Evolutionary conservation across 2,888 invertebrate species (phyloP).

Genomic region (Melanargia galathea): DNA sequence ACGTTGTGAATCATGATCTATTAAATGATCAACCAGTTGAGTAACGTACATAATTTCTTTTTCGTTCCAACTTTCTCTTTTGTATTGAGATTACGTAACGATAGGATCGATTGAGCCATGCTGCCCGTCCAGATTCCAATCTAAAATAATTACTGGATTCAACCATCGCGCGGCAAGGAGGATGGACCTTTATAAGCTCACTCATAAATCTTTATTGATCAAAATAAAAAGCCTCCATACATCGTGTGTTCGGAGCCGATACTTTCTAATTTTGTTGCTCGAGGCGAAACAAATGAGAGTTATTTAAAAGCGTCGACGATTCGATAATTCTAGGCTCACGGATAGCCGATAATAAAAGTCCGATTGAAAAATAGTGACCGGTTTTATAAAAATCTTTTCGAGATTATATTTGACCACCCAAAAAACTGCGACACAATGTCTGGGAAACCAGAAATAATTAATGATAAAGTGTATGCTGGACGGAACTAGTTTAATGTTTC

Average conservation of each 20-base stretch:
- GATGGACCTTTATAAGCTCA: conserved; percentile 52
- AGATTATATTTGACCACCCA: conserved; percentile 36
- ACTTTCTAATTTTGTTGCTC: conserved; percentile 79
- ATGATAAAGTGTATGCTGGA: conserved; percentile 39
- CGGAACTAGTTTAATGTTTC: conserved; percentile 56
- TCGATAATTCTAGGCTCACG: conserved; percentile 50
- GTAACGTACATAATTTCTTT: conserved; percentile 48
- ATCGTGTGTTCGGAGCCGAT: conserved; percentile 47
- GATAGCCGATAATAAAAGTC: conserved; percentile 44
- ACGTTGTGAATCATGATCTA: conserved; percentile 30
- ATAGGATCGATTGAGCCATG: conserved; percentile 48
- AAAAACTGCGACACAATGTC: conserved; percentile 33
- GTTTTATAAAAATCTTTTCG: conserved; percentile 28
- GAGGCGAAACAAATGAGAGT: conserved; percentile 70
- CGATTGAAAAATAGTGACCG: conserved; percentile 36
- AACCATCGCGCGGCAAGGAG: conserved; percentile 47
- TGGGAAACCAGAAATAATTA: conserved; percentile 40
- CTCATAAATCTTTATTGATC: conserved; percentile 72
- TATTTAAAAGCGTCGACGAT: conserved; percentile 62
- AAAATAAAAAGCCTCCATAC: conserved; percentile 52
- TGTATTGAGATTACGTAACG: conserved; percentile 44
- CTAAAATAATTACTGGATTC: conserved; percentile 62
- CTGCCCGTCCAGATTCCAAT: conserved; percentile 52
- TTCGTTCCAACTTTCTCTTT: conserved; percentile 61
- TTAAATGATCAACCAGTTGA: conserved; percentile 43